Conservation (phyloP, 1,140 invertebrate genomes). For the Neelides sp. region DNA sequence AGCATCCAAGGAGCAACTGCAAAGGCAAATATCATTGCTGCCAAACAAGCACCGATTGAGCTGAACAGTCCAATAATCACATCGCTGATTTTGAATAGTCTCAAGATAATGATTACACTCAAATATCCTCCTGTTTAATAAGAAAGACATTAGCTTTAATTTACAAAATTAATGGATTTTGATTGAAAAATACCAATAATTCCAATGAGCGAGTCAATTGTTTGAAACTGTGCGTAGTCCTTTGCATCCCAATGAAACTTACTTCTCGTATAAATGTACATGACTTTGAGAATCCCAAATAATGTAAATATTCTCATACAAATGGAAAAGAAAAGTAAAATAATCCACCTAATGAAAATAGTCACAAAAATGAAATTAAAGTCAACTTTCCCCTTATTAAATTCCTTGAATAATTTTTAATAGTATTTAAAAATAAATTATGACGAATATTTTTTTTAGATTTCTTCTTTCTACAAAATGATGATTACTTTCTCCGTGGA, state of each 20-base stretch:
- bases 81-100: conserved; percentile 14
- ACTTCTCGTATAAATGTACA: conserved; percentile 12
- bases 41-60: background rate
- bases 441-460: too few relatives aligned
- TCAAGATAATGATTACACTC: conserved; percentile 11
- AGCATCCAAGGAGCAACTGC: conserved; percentile 14
- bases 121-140: conserved; percentile 10
- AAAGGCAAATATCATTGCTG: conserved; percentile 5
- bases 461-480: too few relatives aligned
- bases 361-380: background rate
- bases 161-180: background rate
- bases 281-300: background rate
- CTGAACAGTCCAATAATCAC: conserved; percentile 13
- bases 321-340: conserved; percentile 6
- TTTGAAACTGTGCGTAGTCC: conserved; percentile 10
- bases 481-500: conserved; percentile 8
- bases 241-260: conserved; percentile 14
- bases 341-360: conserved; percentile 12
- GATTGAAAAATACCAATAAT: conserved; percentile 5
- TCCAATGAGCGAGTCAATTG: conserved; percentile 4
- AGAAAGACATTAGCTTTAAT: background rate
- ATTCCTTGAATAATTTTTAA: background rate
- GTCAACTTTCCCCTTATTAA: background rate
- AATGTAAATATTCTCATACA: conserved; percentile 7
- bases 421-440: too few relatives aligned